Evolutionary conservation across 2,113 vertebrate species (phyloP).

Genomic region (Mobula hypostoma): DNA sequence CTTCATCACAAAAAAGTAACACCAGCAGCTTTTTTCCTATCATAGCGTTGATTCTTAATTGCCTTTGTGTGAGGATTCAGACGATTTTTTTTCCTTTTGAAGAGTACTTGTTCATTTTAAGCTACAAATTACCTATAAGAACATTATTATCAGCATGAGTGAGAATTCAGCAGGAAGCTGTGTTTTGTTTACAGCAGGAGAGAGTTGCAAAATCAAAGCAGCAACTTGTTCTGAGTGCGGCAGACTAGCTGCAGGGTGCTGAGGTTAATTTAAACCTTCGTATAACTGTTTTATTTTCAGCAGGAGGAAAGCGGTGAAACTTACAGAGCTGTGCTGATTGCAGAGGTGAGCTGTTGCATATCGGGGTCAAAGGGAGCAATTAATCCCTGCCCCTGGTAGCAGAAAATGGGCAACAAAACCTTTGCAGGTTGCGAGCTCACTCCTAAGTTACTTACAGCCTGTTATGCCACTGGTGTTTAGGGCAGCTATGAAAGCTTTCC

Average conservation of each 20-base stretch:
- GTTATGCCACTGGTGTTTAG: no score
- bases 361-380: neutral
- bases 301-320: neutral
- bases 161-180: neutral
- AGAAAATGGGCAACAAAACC: neutral
- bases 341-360: neutral
- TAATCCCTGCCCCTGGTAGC: neutral
- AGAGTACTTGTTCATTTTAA: neutral
- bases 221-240: neutral
- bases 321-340: neutral
- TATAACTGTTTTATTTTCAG: neutral
- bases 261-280: neutral
- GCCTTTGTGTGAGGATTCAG: neutral
- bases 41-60: neutral
- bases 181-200: neutral
- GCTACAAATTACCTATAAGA: neutral
- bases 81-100: neutral
- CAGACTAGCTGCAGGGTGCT: neutral
- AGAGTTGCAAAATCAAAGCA: neutral
- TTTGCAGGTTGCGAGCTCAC: neutral
- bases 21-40: neutral
- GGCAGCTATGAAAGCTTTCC: no score
- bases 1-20: neutral
- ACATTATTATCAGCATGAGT: neutral
- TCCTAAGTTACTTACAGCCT: no score